Percentiles rank a stretch among this genome's conserved stretches.
phyloP scores from a whole-genome alignment of 2,888 invertebrate species.

The Diplolepis rosae region DNA sequence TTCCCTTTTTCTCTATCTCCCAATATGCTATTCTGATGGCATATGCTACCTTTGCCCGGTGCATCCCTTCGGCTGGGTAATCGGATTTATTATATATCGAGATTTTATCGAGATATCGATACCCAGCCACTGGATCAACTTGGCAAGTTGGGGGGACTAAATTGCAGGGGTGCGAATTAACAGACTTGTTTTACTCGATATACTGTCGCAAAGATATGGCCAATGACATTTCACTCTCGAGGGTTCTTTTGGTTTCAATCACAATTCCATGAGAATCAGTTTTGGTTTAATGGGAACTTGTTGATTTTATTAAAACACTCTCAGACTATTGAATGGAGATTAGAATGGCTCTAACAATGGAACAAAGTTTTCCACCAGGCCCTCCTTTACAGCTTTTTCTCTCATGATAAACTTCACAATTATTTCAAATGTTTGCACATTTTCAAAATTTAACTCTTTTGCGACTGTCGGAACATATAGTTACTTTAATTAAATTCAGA shows the following conservation, averaged over 20 bases:
- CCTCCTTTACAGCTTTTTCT: too few species aligned
- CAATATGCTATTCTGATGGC: slow-evolving; percentile 60
- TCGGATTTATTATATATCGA: slow-evolving; percentile 73
- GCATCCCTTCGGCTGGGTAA: slow-evolving; percentile 62
- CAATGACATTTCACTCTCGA: slow-evolving; percentile 10
- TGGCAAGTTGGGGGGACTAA: slow-evolving; percentile 53
- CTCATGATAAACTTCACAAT: too few species aligned
- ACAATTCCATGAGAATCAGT: slow-evolving; percentile 9
- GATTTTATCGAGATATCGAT: slow-evolving; percentile 72
- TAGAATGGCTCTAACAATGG: too few species aligned
- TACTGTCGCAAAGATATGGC: slow-evolving; percentile 50
- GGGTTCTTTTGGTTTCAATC: slow-evolving; percentile 1
- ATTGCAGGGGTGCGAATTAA: slow-evolving; percentile 63
- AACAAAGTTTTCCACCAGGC: too few species aligned
- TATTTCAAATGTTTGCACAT: too few species aligned
- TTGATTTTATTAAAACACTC: slow-evolving; percentile 9
- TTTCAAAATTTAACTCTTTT: too few species aligned
- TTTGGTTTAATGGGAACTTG: slow-evolving; percentile 7
- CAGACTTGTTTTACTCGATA: slow-evolving; percentile 66
- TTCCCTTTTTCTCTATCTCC: slow-evolving; percentile 45
- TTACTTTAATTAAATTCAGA: too few species aligned
- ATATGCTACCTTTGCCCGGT: slow-evolving; percentile 65
- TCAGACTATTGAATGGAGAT: too few species aligned
- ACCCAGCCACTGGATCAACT: slow-evolving; percentile 48
- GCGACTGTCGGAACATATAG: too few species aligned